Evolutionary conservation across 2,113 vertebrate species (phyloP).

Genomic region (Neopipo cinnamomea): DNA sequence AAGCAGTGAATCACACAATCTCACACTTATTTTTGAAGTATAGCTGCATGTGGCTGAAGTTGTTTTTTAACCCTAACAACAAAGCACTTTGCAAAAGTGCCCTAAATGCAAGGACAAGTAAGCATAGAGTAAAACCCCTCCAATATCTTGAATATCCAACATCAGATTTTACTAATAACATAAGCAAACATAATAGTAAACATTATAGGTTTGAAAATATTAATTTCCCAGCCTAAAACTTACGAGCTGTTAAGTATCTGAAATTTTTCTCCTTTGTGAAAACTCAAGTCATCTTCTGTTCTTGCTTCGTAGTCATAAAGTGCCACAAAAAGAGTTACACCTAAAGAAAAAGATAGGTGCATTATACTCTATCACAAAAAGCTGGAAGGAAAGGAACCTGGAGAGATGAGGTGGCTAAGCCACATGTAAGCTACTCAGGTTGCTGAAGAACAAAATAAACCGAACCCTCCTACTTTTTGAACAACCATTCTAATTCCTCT

Average conservation of each 20-base stretch:
- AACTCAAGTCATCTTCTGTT: constrained; percentile 96
- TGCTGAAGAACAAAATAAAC: neutral
- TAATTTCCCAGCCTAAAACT: constrained; percentile 68
- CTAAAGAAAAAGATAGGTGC: constrained; percentile 67
- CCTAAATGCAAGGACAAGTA: neutral
- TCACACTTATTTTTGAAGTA: neutral
- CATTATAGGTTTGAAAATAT: neutral
- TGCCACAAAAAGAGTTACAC: constrained; percentile 96
- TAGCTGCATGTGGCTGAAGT: neutral
- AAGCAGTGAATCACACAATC: neutral
- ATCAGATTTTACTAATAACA: neutral
- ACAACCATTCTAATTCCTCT: neutral
- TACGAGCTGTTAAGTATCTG: constrained; percentile 99
- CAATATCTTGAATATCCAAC: neutral
- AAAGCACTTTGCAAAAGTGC: neutral
- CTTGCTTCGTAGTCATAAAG: constrained; percentile 97
- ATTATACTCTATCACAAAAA: neutral
- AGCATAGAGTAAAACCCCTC: neutral
- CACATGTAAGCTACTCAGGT: neutral
- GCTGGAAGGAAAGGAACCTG: neutral
- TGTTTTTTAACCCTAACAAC: neutral
- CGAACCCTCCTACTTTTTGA: neutral
- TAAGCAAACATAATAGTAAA: neutral
- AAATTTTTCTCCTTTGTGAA: constrained; percentile 96
- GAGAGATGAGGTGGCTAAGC: neutral